phyloP scores from a whole-genome alignment of 2,888 invertebrate genomes.

The Marasmarcha lunaedactyla region DNA sequence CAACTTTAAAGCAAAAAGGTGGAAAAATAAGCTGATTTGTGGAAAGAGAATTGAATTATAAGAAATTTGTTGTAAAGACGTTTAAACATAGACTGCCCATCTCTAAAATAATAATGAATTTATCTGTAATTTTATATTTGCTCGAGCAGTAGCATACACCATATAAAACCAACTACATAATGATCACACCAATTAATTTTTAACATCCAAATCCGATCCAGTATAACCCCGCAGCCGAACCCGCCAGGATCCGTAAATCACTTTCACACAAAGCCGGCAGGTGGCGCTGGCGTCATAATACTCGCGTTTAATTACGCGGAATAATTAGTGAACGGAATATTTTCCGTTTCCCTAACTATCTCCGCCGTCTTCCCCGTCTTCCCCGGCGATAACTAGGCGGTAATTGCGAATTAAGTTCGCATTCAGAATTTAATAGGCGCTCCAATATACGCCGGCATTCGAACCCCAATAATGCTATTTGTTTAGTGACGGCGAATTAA shows the following conservation, averaged over 20 bases:
- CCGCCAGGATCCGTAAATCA: conserved; percentile 66
- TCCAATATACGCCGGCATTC: conserved; percentile 36
- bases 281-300: conserved; percentile 67
- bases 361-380: conserved; percentile 63
- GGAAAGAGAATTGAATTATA: no score
- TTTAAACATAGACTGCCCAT: no score
- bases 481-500: conserved; percentile 55
- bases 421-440: conserved; percentile 66
- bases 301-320: conserved; percentile 70
- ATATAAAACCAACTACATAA: no score
- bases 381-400: conserved; percentile 67
- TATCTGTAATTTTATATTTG: no score
- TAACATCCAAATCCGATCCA: conserved; percentile 6
- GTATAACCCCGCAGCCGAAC: conserved; percentile 36
- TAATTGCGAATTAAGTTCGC: conserved; percentile 68
- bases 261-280: conserved; percentile 63
- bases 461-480: conserved; percentile 54
- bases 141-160: no score
- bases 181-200: conserved; percentile 8
- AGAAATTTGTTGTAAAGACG: no score
- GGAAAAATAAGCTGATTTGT: no score
- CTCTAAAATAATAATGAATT: no score
- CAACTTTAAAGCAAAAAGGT: no score
- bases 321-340: conserved; percentile 72
- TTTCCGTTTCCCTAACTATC: conserved; percentile 69